A percentile compares a stretch with the other conserved stretches of the same genome.
These are phyloP conservation scores for Hippasteria phrygiana DNA, from an alignment of 53 echinoderm and acorn worm species.

Conservation along the genomic window DNA sequence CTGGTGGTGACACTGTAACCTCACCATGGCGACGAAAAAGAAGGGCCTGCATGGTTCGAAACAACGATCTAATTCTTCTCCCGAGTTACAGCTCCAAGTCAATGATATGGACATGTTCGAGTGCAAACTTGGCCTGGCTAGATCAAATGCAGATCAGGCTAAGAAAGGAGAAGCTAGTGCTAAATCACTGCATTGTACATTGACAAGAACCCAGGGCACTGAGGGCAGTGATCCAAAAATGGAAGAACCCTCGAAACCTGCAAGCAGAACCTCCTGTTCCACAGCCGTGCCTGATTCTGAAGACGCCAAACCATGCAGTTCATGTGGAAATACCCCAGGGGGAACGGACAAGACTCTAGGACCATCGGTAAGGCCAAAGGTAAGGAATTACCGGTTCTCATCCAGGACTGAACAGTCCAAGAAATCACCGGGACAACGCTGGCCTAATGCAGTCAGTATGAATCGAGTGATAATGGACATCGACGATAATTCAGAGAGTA, in stretches of 20 bases:
- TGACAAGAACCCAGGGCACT: slow-evolving; percentile 24
- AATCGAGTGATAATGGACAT: slow-evolving; percentile 30
- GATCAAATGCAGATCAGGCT: background rate
- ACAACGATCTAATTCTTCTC: slow-evolving; percentile 79
- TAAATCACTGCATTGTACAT: slow-evolving; percentile 20
- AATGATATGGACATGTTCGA: slow-evolving; percentile 51
- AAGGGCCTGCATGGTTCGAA: slow-evolving; percentile 63
- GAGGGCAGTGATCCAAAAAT: background rate
- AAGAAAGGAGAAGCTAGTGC: background rate
- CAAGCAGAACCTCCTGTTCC: background rate
- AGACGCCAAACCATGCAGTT: background rate
- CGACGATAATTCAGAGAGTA: slow-evolving; percentile 4
- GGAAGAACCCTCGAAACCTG: background rate
- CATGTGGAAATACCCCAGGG: slow-evolving; percentile 13
- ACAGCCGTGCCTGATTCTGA: background rate
- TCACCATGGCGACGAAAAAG: slow-evolving; percentile 50
- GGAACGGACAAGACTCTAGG: background rate
- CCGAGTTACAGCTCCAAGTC: slow-evolving; percentile 75
- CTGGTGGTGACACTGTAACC: background rate
- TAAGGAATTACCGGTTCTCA: slow-evolving; percentile 1
- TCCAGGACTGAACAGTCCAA: background rate
- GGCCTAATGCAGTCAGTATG: background rate
- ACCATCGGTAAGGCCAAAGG: slow-evolving; percentile 30
- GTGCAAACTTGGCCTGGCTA: slow-evolving; percentile 17
- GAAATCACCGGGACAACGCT: background rate